Base-by-base conservation (phyloP, 2,797 vertebrate species). In the Threskiornis aethiopicus region DNA sequence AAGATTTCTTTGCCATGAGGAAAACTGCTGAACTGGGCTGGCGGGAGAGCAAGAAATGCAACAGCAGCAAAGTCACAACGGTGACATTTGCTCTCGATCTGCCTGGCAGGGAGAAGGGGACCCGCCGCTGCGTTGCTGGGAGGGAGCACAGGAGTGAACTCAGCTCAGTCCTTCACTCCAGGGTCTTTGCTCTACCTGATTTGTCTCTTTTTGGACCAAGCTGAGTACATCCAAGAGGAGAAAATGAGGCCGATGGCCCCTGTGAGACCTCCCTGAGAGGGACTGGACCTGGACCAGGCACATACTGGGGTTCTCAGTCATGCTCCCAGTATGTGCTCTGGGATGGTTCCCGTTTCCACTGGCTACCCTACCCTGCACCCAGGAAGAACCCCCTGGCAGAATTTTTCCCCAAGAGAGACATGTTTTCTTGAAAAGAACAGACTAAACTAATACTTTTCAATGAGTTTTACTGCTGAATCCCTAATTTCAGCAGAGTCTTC, bases 111-210 rank as follows among this genome's bases (percentile, higher is more conserved):
- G 58, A 77, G 49, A 28, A 37, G 59, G 47, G 59, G 5, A 37
- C 65, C 35, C 1, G 0, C 10, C 28, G 7, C 8, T 0, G 0
- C 58, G 4, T 47, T 44, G 12, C 21, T 51, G 58, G 70, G 35
- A 26, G 4, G 41, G 19, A 64, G 33, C 65, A 35, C 12, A 5
- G 12, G 55, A 31, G 14, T 14, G 51, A 42, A 10, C 86, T 59
- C 51, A 25, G 82, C 81, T 67, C 42, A 2, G 5, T 6, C 49
- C 61, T 52, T 11, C 21, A 55, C 75, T 46, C 69, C 81, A n/a
- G 29, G n/a, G 33, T 8, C 69, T 66, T 47, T 15, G 47, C 51
- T 29, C 28, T 78, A 3, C 52, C 25, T 8, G 1, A 7, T 66
- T 39, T 29, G 26, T n/a, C 26, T 42, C 29, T 20, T 29, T 54